Base-by-base conservation (phyloP, 1,140 invertebrate species). In the Nasonia giraulti region DNA sequence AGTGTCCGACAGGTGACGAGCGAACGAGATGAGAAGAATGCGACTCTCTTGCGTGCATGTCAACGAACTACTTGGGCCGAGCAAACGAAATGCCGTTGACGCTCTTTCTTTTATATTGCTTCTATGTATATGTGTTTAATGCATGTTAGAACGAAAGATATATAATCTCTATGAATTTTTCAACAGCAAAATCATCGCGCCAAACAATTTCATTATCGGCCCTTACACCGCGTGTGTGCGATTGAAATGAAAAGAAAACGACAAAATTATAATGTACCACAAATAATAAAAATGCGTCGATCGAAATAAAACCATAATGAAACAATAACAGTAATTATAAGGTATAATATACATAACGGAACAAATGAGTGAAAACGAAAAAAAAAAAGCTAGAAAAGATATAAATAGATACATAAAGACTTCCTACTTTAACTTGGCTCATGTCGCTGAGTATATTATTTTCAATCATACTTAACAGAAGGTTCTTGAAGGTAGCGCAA, bases 391-490 rank as follows among this genome's bases (percentile, higher is more conserved):
- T 82, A 23, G 33, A 14, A 62, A 2, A 62, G 40, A 76, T 82
- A 44, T 82, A 62, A 62, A 76, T 62, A 68, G 40, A 50, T 73
- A 47, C 33, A 74, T 74, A 77, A 50, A 83, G 20, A 75, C 40
- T 77, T 83, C 62, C 82, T 83, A 83, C 82, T 83, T 83, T 40
- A 47, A 23, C 76, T 69, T 83, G 74, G 74, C 73, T 66, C 55
- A 69, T 80, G 33, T 82, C 27, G 71, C 66, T 71, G 31, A 50
- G 31, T 66, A 14, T 83, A 83, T 83, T 83, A 69, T 69, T 83
- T 83, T 83, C 33, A 83, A 83, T 84, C 74, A 84, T 84, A 84
- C 82, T 79, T 79, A 84, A 84, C 75, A 27, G 44, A 79, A 73
- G 68, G 12, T 79, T 80, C 77, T 23, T 80, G 77, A 80, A 75